These are phyloP conservation scores for Philypnodon macrostomus DNA, from an alignment of 2,797 vertebrate species.

Conservation along the genomic window DNA sequence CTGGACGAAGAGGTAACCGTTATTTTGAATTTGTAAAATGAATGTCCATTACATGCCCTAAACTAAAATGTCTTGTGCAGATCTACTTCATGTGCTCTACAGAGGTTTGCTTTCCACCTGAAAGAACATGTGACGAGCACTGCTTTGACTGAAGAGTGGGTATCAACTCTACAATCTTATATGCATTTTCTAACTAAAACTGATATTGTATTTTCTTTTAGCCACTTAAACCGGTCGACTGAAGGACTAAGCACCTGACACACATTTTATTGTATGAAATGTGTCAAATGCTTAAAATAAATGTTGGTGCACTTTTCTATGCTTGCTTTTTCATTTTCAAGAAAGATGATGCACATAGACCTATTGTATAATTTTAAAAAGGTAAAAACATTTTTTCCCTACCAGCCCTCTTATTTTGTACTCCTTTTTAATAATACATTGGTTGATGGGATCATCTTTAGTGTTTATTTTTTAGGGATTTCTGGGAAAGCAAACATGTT, in stretches of 20 bases:
- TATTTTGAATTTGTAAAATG: not conserved
- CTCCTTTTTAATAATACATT: too few relatives aligned
- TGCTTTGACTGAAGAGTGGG: slow-evolving; percentile 68
- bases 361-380: too few relatives aligned
- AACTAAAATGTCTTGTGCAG: slow-evolving; percentile 28
- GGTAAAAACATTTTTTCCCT: too few relatives aligned
- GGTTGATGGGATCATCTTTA: too few relatives aligned
- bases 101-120: slow-evolving; percentile 65
- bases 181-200: not conserved
- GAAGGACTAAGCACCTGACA: not conserved
- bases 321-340: too few relatives aligned
- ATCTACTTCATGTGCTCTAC: slow-evolving; percentile 79
- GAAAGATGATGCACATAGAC: too few relatives aligned
- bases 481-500: too few relatives aligned
- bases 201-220: fast-evolving
- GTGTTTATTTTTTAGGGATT: too few relatives aligned
- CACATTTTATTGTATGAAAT: not conserved
- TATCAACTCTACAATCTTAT: fast-evolving
- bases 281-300: too few relatives aligned
- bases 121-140: slow-evolving; percentile 46
- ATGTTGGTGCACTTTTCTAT: too few relatives aligned
- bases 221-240: too few relatives aligned
- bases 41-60: not conserved
- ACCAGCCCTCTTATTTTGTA: too few relatives aligned
- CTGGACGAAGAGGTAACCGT: slow-evolving; percentile 69